Conservation (phyloP, 1,140 invertebrate genomes). For the Lethrus apterus region DNA sequence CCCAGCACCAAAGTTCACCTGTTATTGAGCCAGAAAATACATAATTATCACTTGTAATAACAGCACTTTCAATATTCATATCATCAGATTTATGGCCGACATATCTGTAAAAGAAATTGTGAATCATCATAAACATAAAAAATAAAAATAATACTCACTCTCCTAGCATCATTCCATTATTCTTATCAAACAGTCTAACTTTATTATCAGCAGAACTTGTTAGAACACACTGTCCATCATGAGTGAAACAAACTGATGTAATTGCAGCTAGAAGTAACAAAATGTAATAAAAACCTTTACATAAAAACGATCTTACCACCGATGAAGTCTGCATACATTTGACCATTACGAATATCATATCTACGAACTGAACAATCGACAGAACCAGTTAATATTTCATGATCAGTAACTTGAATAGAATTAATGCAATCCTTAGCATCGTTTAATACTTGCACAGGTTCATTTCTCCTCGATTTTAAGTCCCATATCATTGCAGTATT, state of each 20-base stretch:
- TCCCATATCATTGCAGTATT: conserved; percentile 91
- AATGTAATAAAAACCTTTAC: not conserved
- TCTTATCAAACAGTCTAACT: conserved; percentile 83
- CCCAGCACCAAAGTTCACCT: conserved; percentile 81
- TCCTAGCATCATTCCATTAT: conserved; percentile 71
- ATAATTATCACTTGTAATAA: conserved; percentile 72
- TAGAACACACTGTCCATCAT: conserved; percentile 81
- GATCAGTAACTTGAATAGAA: conserved; percentile 72
- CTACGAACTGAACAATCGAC: conserved; percentile 80
- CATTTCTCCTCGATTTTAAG: conserved; percentile 57
- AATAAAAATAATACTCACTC: conserved; percentile 42
- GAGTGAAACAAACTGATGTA: conserved; percentile 66
- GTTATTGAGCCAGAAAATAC: conserved; percentile 83
- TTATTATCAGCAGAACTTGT: conserved; percentile 73
- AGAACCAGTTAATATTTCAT: conserved; percentile 86
- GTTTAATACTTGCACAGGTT: conserved; percentile 74
- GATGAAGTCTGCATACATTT: conserved; percentile 76
- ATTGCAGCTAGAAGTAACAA: conserved; percentile 54
- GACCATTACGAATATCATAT: conserved; percentile 85
- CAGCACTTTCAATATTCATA: conserved; percentile 77
- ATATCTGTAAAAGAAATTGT: conserved; percentile 50
- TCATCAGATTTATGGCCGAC: conserved; percentile 70
- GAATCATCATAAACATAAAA: conserved; percentile 17
- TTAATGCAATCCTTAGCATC: conserved; percentile 93
- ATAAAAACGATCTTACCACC: conserved; percentile 50